Conservation (phyloP, 2,797 vertebrate species). For the Clarias platycephalus region DNA sequence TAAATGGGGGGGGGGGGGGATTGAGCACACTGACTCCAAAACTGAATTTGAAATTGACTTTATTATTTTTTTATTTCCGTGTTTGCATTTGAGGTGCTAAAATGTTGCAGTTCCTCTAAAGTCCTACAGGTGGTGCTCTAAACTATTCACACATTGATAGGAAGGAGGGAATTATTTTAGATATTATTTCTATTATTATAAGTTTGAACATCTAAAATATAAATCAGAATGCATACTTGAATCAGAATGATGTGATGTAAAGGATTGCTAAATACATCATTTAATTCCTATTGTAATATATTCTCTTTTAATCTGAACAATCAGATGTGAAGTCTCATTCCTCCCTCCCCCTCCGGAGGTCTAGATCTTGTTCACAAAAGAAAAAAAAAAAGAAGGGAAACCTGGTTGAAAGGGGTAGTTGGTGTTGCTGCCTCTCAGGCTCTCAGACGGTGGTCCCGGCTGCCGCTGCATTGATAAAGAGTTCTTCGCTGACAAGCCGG, state of each 20-base stretch:
- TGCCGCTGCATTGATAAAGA: conserved; percentile 87
- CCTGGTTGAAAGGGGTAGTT: conserved; percentile 91
- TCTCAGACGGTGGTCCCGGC: conserved; percentile 82
- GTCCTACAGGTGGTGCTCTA: too few relatives aligned
- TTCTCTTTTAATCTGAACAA: too few relatives aligned
- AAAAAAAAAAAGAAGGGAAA: conserved; percentile 42
- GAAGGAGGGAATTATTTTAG: too few relatives aligned
- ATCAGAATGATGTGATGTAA: background rate
- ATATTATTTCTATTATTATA: too few relatives aligned
- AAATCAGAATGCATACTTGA: background rate
- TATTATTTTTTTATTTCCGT: too few relatives aligned
- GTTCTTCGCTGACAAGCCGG: conserved; percentile 83
- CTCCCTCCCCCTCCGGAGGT: background rate
- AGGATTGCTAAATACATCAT: background rate
- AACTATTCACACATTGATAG: too few relatives aligned
- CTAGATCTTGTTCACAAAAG: background rate
- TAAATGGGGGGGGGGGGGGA: too few relatives aligned
- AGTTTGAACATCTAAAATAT: background rate
- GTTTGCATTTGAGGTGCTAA: too few relatives aligned
- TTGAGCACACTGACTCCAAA: too few relatives aligned
- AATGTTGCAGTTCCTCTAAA: too few relatives aligned
- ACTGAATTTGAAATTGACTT: too few relatives aligned
- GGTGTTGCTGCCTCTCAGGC: conserved; percentile 86
- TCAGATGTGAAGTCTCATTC: background rate
- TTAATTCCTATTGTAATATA: too few relatives aligned